phyloP scores from a whole-genome alignment of 2,888 invertebrate species.

The Pachydiplax longipennis region DNA sequence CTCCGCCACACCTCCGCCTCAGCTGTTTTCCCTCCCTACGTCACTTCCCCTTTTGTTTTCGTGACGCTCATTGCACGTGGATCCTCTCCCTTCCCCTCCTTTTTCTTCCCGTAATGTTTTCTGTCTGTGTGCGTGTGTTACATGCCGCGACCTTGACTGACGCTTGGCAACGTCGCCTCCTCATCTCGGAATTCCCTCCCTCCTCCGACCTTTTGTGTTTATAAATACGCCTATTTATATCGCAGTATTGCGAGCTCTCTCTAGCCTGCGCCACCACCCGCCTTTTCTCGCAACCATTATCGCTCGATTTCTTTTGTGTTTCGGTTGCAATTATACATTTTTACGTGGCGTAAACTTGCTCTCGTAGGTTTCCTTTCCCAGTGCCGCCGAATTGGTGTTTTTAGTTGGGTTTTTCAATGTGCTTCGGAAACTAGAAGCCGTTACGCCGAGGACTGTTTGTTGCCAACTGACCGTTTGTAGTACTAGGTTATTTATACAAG shows the following conservation, averaged over 20 bases:
- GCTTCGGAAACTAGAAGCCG: too few species aligned
- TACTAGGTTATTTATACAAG: too few species aligned
- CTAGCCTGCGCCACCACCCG: not conserved
- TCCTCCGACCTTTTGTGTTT: not conserved
- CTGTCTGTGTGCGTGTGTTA: not conserved
- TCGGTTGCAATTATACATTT: not conserved
- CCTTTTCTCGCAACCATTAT: not conserved
- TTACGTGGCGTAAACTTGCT: not conserved
- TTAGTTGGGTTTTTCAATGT: too few species aligned
- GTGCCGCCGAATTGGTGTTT: too few species aligned
- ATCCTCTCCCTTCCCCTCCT: not conserved
- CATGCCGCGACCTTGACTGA: constrained; percentile 15
- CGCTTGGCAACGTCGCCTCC: constrained; percentile 19
- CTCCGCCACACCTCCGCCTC: not conserved
- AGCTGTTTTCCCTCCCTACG: not conserved
- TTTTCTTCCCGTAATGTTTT: not conserved
- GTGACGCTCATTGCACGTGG: constrained; percentile 20
- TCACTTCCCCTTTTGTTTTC: constrained; percentile 45
- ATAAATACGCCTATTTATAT: not conserved
- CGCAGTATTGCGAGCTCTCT: not conserved
- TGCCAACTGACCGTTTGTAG: too few species aligned
- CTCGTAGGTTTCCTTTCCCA: not conserved
- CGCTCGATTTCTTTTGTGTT: not conserved
- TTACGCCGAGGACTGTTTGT: too few species aligned
- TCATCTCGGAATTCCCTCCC: not conserved